A percentile compares a stretch with the other conserved stretches of the same genome.
phyloP scores from a whole-genome alignment of 1,140 invertebrate genomes.

The Atopsyche davidsoni region DNA sequence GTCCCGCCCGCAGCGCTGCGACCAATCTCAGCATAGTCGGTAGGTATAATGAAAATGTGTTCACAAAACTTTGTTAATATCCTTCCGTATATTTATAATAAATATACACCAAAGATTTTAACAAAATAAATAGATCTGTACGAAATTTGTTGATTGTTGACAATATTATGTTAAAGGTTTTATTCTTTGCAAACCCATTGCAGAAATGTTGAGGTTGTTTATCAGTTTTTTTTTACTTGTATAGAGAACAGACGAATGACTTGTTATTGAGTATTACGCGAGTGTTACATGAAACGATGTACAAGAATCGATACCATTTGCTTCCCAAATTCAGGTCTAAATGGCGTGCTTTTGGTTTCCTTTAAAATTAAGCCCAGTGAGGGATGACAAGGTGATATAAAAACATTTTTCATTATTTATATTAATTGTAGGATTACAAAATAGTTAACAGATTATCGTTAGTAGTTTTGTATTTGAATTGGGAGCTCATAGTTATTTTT shows the following conservation, averaged over 20 bases:
- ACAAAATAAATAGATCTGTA: conserved; percentile 31
- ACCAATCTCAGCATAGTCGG: conserved; percentile 18
- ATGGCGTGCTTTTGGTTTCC: too few species aligned
- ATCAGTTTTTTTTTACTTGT: conserved; percentile 2
- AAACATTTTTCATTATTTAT: too few species aligned
- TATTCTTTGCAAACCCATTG: conserved; percentile 18
- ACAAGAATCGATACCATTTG: conserved; percentile 5
- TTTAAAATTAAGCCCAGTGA: too few species aligned
- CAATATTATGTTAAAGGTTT: conserved; percentile 26
- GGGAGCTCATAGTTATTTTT: too few species aligned
- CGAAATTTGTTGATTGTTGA: conserved; percentile 29
- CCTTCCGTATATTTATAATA: conserved; percentile 32
- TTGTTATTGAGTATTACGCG: not conserved
- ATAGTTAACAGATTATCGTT: too few species aligned
- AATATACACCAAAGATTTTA: conserved; percentile 33
- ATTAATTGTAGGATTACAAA: too few species aligned
- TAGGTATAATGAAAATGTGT: conserved; percentile 26
- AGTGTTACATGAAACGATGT: conserved; percentile 1
- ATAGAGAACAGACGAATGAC: not conserved
- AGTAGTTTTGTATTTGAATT: too few species aligned
- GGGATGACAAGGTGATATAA: too few species aligned
- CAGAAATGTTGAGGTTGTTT: not conserved
- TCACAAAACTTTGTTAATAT: conserved; percentile 32
- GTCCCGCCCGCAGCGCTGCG: conserved; percentile 1
- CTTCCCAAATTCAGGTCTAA: conserved; percentile 4